Evolutionary conservation across 2,888 invertebrate genomes (phyloP), one percentile per base, ranked within the genome.

Genomic region (Drosophila anomelani): DNA sequence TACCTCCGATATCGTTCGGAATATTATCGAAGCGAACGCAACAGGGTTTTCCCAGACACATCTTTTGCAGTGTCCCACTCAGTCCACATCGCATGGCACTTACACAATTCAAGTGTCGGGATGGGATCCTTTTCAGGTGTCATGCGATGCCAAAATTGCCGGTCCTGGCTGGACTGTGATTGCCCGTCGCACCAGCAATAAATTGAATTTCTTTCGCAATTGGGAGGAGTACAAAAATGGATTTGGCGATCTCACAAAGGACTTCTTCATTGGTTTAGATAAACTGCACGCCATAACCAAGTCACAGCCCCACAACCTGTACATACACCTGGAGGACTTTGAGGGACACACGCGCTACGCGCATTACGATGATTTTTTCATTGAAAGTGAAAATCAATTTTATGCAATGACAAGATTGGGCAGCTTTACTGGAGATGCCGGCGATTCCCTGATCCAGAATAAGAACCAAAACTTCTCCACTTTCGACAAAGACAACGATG

Each of bases 221-320:
- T 95, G 95, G 95, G 85, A 93, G 0, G 94, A 94, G 58, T 96
- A 95, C 86, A 94, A 94, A 80, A 88, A 93, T 43, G 96, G 96
- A 9, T 96, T 96, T 81, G 95, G 95, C 1, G 95, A 95, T 83
- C 91, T 95, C n/a, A 94, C 94, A 0, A 94, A 94, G 1, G 95
- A 95, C 88, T 95, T 95, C 88, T 96, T 95, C 94, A 92, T 95
- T n/a, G 95, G 95, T 3, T 88, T 95, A 75, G 95, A 95, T 75
- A 94, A 95, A 76, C 92, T 95, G 3, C 93, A 95, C 89, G 94
- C 92, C 5, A 57, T 89, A 32, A 90, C 89, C 12, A 69, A 80
- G 8, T 78, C 83, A 12, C 89, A 94, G 26, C 54, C 61, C 3
- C 92, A 94, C 62, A 94, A 95, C 84, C 88, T 95, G 63, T 91